phyloP scores from a whole-genome alignment of 2,797 vertebrate genomes.

The Syndactyla subalaris region DNA sequence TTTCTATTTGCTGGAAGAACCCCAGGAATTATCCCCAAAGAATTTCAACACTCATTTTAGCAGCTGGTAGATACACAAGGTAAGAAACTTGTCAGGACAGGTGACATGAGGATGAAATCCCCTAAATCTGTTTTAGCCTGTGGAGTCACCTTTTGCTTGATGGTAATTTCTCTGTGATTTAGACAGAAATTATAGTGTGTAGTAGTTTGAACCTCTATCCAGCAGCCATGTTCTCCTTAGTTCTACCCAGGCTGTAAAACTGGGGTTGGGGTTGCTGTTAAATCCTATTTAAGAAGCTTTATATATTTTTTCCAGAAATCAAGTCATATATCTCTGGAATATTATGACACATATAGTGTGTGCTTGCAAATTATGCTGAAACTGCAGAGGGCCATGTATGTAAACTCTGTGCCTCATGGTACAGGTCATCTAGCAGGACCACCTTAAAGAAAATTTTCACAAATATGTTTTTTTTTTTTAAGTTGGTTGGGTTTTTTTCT shows the following conservation, averaged over 20 bases:
- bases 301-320: not conserved
- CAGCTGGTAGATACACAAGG: not conserved
- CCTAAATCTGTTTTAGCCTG: constrained; percentile 23
- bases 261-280: not conserved
- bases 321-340: not conserved
- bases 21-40: not conserved
- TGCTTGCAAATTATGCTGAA: not conserved
- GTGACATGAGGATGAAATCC: constrained; percentile 3
- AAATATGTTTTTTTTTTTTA: not conserved
- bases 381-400: not conserved
- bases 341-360: not conserved
- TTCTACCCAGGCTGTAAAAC: not conserved
- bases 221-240: not conserved
- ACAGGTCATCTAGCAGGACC: not conserved
- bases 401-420: not conserved
- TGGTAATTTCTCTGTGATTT: not conserved
- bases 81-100: constrained; percentile 26
- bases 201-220: not conserved
- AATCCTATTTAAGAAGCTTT: not conserved
- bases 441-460: not conserved
- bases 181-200: not conserved
- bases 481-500: too few relatives aligned
- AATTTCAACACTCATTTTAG: constrained; percentile 1
- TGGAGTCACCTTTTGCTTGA: constrained; percentile 5
- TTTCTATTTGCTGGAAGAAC: not conserved